Base-by-base conservation (phyloP, 2,888 invertebrate species). In the Oxystoma pomonae region DNA sequence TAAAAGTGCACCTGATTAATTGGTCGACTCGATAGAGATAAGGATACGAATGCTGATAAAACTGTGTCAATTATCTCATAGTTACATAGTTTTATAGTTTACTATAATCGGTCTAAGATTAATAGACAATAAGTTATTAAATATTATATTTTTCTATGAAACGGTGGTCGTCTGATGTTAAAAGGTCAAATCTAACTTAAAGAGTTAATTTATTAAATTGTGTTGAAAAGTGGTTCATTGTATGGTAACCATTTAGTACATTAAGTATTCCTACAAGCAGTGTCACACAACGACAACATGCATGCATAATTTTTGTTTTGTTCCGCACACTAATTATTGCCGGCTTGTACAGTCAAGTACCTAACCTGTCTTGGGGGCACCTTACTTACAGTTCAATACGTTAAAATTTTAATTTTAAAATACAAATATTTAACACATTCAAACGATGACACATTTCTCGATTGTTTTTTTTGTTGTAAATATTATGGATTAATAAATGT, bases 171-270 rank as follows among this genome's bases (percentile, higher is more conserved):
- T 61, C 53, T 57, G 61, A 60, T 64, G 64, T 61, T 58, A 61
- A 66, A 65, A 66, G 65, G 65, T 66, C 61, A 66, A 57, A 59
- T 55, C 63, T 63, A 57, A 66, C 59, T 60, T 66, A 66, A 66
- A 64, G 63, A 63, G 56, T 63, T 63, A 63, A 66, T 66, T 63
- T 60, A 59, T 66, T 63, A 58, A 61, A 63, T 55, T 59, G 53
- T 59, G 63, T 63, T 63, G 65, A 66, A 66, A 66, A 63, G 61
- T 61, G 59, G 19, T 59, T 57, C 61, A 66, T 66, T 66, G 65
- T 66, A 66, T 66, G 65, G 63, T 53, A 53, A 53, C 53, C 7
- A 53, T 53, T 53, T 35, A 35, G 35, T 35, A 7, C 5, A 12
- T 35, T 7, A 3, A 35, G 35, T 35, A 35, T 35, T 35, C 35